Evolutionary conservation across 1,140 invertebrate genomes (phyloP).

Genomic region (Pararge aegeria): DNA sequence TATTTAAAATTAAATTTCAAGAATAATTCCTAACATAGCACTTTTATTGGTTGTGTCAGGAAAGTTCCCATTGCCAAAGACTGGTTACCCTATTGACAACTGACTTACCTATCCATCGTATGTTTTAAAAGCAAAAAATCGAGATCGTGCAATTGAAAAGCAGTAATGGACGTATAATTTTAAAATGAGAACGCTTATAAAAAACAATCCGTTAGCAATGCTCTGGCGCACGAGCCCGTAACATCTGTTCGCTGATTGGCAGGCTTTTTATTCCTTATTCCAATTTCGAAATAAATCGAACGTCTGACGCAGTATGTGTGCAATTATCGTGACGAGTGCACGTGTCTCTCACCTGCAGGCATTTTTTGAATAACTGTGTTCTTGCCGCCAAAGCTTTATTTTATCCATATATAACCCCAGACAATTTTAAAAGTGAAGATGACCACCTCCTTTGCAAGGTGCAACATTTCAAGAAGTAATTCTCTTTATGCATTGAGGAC

Average conservation of each 20-base stretch:
- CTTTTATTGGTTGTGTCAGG: too few species aligned
- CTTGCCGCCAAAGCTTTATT: conserved; percentile 16
- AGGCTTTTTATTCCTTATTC: conserved; percentile 52
- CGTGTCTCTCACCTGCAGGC: conserved; percentile 46
- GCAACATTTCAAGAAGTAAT: conserved; percentile 6
- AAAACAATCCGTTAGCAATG: conserved; percentile 39
- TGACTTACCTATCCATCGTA: conserved; percentile 19
- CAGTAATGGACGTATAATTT: conserved; percentile 43
- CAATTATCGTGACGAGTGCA: conserved; percentile 44
- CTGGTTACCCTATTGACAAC: neutral
- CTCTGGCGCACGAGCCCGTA: conserved; percentile 44
- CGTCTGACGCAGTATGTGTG: conserved; percentile 32
- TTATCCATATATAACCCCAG: conserved; percentile 8
- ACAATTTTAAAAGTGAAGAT: conserved; percentile 3
- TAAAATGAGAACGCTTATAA: conserved; percentile 39
- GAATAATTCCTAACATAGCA: too few species aligned
- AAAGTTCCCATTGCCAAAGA: neutral
- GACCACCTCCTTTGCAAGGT: neutral
- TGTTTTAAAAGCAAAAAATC: conserved; percentile 29
- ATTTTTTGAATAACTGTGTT: conserved; percentile 36
- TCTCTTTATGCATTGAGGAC: neutral
- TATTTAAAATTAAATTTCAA: too few species aligned
- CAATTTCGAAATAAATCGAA: conserved; percentile 51
- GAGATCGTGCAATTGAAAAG: conserved; percentile 36
- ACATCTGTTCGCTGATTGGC: conserved; percentile 51